A percentile compares a stretch with the other conserved stretches of the same genome.
Conservation (phyloP, 2,797 vertebrate species). For the Babyrousa celebensis region DNA sequence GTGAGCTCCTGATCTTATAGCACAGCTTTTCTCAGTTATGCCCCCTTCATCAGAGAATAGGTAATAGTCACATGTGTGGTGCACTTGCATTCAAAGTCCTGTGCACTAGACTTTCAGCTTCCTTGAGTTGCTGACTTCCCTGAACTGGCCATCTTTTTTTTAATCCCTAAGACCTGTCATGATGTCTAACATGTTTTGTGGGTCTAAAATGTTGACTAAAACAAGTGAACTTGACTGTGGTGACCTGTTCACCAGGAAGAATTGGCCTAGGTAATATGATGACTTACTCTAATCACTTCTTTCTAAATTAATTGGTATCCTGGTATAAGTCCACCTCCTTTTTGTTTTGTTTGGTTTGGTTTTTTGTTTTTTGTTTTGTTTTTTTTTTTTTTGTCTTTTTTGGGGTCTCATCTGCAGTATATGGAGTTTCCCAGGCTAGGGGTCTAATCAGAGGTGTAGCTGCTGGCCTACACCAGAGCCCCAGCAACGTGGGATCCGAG, state of each 20-base stretch:
- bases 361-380: too few species aligned
- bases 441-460: too few species aligned
- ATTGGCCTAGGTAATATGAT: neutral
- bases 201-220: constrained; percentile 6
- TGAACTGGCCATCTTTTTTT: neutral
- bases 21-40: neutral
- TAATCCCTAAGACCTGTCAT: neutral
- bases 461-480: too few species aligned
- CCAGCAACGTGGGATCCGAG: too few species aligned
- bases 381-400: too few species aligned
- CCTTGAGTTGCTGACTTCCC: neutral
- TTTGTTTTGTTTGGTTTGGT: too few species aligned
- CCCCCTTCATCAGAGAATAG: neutral
- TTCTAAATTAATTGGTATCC: constrained; percentile 4
- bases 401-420: too few species aligned
- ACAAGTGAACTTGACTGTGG: neutral
- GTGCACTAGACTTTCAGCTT: neutral
- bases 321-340: neutral
- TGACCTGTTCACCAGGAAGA: neutral
- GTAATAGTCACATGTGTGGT: neutral
- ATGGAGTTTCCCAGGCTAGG: too few species aligned
- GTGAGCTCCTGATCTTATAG: neutral
- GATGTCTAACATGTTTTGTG: neutral
- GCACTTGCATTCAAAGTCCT: neutral
- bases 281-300: neutral